Evolutionary conservation across 2,797 vertebrate genomes (phyloP).

Genomic region (Mus spretus): DNA sequence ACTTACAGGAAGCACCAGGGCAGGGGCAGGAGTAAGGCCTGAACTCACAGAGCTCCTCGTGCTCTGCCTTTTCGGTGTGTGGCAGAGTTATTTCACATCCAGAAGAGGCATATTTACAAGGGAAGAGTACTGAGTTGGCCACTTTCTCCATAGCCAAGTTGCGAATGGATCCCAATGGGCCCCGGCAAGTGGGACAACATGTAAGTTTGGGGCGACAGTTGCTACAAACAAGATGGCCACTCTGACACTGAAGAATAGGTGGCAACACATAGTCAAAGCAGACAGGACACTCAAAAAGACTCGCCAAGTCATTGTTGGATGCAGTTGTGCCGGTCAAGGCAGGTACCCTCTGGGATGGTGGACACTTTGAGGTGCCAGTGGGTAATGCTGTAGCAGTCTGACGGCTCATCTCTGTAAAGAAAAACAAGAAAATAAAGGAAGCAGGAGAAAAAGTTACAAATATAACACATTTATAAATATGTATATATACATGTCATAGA

Average conservation of each 20-base stretch:
- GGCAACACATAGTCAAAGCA: slow-evolving; percentile 99
- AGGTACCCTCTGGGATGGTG: slow-evolving; percentile 98
- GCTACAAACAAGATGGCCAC: slow-evolving; percentile 98
- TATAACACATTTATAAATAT: slow-evolving; percentile 21
- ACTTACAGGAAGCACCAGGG: slow-evolving; percentile 98
- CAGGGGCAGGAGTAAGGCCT: slow-evolving; percentile 98
- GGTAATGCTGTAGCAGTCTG: slow-evolving; percentile 99
- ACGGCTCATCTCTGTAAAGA: slow-evolving; percentile 98
- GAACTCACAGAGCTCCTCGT: slow-evolving; percentile 99
- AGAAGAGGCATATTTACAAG: slow-evolving; percentile 98
- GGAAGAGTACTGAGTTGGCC: slow-evolving; percentile 98
- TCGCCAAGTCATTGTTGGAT: slow-evolving; percentile 99
- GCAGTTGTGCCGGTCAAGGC: slow-evolving; percentile 98
- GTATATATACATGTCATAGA: slow-evolving; percentile 5
- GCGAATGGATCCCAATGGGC: slow-evolving; percentile 97
- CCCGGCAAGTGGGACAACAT: slow-evolving; percentile 98
- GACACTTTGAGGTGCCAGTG: slow-evolving; percentile 99
- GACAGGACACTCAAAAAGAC: slow-evolving; percentile 99
- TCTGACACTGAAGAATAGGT: slow-evolving; percentile 99
- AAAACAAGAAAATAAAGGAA: slow-evolving; percentile 27
- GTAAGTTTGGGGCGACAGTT: slow-evolving; percentile 99
- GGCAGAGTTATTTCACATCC: slow-evolving; percentile 97
- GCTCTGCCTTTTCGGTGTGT: slow-evolving; percentile 97
- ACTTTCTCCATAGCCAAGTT: slow-evolving; percentile 99
- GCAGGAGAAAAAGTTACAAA: not conserved